phyloP scores from a whole-genome alignment of 2,888 invertebrate species.

The Drosophila emarginata region DNA sequence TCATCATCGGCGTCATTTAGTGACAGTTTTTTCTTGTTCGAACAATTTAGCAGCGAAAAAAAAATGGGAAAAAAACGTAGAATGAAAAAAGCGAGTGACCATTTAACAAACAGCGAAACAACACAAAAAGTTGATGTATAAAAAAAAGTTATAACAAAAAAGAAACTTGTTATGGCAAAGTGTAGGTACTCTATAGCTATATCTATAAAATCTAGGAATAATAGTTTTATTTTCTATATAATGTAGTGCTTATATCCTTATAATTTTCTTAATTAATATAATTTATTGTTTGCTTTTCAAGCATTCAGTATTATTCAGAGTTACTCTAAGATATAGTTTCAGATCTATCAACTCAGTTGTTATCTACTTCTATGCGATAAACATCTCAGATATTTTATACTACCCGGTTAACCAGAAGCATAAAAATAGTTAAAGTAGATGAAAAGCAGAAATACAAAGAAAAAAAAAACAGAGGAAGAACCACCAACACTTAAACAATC shows the following conservation, averaged over 20 bases:
- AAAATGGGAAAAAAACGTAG: constrained; percentile 33
- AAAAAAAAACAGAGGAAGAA: constrained; percentile 36
- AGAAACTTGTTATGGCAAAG: background rate
- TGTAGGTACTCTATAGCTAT: background rate
- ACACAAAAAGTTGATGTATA: constrained; percentile 21
- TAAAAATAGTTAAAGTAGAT: constrained; percentile 23
- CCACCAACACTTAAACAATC: constrained; percentile 65
- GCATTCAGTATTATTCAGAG: no score
- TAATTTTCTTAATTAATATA: no score
- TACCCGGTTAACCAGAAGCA: background rate
- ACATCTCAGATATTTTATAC: background rate
- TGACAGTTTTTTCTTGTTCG: constrained; percentile 44
- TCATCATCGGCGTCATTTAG: constrained; percentile 35
- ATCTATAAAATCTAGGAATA: no score
- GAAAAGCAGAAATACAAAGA: constrained; percentile 9
- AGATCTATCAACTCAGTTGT: background rate
- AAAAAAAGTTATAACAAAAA: constrained; percentile 51
- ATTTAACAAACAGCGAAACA: constrained; percentile 47
- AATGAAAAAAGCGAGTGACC: constrained; percentile 19
- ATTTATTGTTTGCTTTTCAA: no score
- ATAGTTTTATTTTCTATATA: no score
- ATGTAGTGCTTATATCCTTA: no score
- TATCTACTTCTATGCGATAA: background rate
- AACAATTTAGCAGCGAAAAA: constrained; percentile 44
- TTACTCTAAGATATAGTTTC: no score